Percentiles rank a stretch among this genome's conserved stretches.
These are phyloP conservation scores for Agrypnia vestita DNA, from an alignment of 1,140 invertebrate species.

Conservation along the genomic window DNA sequence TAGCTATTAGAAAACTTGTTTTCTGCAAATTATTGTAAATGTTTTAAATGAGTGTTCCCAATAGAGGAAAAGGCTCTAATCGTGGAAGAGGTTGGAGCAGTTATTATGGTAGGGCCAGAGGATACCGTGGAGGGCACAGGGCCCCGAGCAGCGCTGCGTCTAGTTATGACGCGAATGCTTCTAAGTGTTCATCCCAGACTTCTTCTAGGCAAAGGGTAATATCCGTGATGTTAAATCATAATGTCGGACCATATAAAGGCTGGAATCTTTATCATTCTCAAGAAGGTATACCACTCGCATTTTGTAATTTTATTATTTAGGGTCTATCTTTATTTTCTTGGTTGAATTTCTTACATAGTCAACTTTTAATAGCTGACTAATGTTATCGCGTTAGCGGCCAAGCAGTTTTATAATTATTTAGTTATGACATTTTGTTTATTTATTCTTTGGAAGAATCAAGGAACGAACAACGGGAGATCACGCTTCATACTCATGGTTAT, in stretches of 20 bases:
- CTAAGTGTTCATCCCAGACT: conserved; percentile 27
- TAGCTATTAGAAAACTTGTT: background rate
- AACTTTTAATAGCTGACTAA: conserved; percentile 22
- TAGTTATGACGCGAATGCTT: conserved; percentile 13
- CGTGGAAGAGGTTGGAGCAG: conserved; percentile 47
- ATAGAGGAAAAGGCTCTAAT: conserved; percentile 22
- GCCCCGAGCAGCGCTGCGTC: conserved; percentile 9
- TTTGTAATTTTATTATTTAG: conserved; percentile 34
- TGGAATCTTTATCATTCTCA: conserved; percentile 82
- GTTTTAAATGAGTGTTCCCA: conserved; percentile 36
- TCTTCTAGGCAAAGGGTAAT: conserved; percentile 42
- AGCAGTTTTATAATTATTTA: conserved; percentile 20
- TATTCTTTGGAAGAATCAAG: background rate
- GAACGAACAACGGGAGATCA: too few species aligned
- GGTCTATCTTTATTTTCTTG: too few species aligned
- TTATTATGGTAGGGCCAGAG: conserved; percentile 42
- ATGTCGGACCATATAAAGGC: conserved; percentile 72
- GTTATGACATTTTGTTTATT: conserved; percentile 38
- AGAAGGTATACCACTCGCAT: conserved; percentile 71
- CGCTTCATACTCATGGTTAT: too few species aligned
- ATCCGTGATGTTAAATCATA: conserved; percentile 37
- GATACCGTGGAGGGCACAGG: conserved; percentile 22
- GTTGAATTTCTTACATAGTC: too few species aligned
- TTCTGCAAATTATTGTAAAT: background rate
- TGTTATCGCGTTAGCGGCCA: too few species aligned